Base-by-base conservation (phyloP, 1,140 invertebrate species). In the Ooceraea biroi region DNA sequence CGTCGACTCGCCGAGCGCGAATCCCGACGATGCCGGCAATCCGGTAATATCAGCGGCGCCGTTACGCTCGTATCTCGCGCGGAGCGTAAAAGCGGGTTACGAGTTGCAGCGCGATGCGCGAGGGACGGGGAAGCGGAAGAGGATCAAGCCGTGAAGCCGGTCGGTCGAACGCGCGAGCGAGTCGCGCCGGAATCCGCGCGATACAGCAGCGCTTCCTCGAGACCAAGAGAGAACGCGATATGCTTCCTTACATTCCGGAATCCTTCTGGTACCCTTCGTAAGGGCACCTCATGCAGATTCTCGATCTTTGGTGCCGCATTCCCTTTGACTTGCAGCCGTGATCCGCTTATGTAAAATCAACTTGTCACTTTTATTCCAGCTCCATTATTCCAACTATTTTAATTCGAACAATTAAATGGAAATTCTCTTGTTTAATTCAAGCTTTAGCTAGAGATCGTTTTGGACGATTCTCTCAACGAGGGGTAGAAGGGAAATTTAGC, bases 141-240 rank as follows among this genome's bases (percentile, higher is more conserved):
- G 84, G 74, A 61, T 73, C 61, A 74, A 25, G 17, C 55, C 57
- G 36, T 61, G 66, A 52, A 44, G 48, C 60, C n/a, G 66, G 25
- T 61, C 55, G 72, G 57, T 27, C 48, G 55, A 60, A 83, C 77
- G 71, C 58, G 61, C 84, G 69, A 12, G 10, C 48, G 74, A 76
- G 48, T 71, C 86, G 74, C 82, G 68, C 14, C 87, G 85, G 87
- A 88, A 88, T 88, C 87, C 83, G 44, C 73, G 80, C 80, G 85
- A 87, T 87, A n/a, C n/a, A n/a, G n/a, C n/a, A n/a, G n/a, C n/a
- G 17, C 30, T 58, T 17, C 30, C 22, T 36, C 58, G 27, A 3
- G 2, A 7, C 19, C 44, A 44, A 14, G 12, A 73, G 19, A 52
- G n/a, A 57, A 19, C 36, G 46, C 19, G 44, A 61, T 50, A n/a